Evolutionary conservation across 2,888 invertebrate species (phyloP).

Genomic region (Heliconius erato): DNA sequence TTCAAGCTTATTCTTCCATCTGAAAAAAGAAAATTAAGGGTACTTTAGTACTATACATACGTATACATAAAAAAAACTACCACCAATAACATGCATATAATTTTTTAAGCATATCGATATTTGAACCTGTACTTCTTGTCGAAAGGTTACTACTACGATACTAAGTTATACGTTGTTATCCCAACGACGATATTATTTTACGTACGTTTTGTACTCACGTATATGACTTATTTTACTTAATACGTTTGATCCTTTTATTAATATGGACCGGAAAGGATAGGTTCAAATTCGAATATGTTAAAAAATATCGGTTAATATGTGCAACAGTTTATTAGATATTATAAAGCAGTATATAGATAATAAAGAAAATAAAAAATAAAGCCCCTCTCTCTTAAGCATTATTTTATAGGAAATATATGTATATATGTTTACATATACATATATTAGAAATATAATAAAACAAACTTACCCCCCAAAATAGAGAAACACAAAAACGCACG

Average conservation of each 20-base stretch:
- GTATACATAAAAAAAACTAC: background rate
- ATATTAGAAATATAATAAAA: conserved; percentile 24
- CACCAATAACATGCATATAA: background rate
- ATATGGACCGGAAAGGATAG: background rate
- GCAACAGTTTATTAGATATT: too few species aligned
- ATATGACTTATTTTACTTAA: background rate
- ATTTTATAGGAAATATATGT: conserved; percentile 2
- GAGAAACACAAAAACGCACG: conserved; percentile 24
- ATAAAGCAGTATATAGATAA: too few species aligned
- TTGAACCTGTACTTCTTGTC: background rate
- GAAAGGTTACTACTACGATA: background rate
- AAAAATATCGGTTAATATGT: too few species aligned
- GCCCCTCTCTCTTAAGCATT: background rate
- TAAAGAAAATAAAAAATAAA: background rate
- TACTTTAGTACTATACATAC: background rate
- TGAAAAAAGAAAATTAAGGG: conserved; percentile 53
- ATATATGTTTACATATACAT: background rate
- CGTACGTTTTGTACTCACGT: background rate
- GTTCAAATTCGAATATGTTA: background rate
- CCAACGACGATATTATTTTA: background rate
- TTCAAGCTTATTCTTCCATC: conserved; percentile 81
- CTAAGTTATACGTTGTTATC: background rate
- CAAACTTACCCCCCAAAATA: conserved; percentile 38
- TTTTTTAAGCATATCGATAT: background rate
- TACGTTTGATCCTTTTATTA: background rate